Base-by-base conservation (phyloP, 2,113 vertebrate species). In the Chaenogobius annularis region DNA sequence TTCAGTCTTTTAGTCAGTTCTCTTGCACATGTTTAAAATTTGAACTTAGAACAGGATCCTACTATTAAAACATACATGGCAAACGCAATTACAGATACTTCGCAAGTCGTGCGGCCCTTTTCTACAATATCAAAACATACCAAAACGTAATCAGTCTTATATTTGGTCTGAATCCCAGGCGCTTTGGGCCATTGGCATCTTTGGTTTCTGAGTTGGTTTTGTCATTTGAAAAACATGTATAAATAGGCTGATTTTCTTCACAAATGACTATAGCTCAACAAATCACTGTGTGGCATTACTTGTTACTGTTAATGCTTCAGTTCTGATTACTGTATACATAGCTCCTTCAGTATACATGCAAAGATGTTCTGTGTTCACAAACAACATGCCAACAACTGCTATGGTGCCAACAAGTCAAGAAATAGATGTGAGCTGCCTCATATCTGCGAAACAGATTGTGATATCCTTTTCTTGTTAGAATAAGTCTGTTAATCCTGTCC, bases 401-500 rank as follows among this genome's bases (percentile, higher is more conserved):
- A 9, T 7, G 22, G 23, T 58, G 55, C 55, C 55, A 58, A 77
- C 31, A 73, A 58, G 68, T 80, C 66, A 77, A 73, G 63, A 83
- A 73, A 87, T 55, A 77, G 79, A 85, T 74, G 82, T 82, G 69
- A 74, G 66, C 64, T 66, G n/a, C 79, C 82, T 85, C 77, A 77
- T 81, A 88, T 71, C 52, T 56, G 78, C 31, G 72, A 67, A 69
- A 73, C 64, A 78, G 76, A 52, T 13, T 56, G 68, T 61, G 74
- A 87, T 79, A 89, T 77, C 68, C 79, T 84, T 61, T 64, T 86
- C 69, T 81, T 78, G 84, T 84, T 84, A 75, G 73, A 85, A 80
- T 65, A 75, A 82, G 83, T 84, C 81, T 83, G 87, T 66, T 86
- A 87, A 91, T 89, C 89, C 87, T 40, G 82, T 86, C 86, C 86